Conservation (phyloP, 2,797 vertebrate genomes). For the Chrosomus eos region DNA sequence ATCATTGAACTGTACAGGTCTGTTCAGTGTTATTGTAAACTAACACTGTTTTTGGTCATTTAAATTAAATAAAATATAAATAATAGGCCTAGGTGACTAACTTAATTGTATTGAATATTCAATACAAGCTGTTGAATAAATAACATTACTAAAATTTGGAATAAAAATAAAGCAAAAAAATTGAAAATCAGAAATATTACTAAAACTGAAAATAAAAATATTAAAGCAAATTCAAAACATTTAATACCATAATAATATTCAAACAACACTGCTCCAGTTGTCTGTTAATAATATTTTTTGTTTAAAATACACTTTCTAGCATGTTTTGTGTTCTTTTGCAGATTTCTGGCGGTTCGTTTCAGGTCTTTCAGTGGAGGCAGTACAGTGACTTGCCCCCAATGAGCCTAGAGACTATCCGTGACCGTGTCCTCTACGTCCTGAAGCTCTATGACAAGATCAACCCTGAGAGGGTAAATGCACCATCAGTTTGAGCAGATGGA, state of each 20-base stretch:
- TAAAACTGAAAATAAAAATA: not conserved
- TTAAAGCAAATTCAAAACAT: not conserved
- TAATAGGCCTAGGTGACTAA: not conserved
- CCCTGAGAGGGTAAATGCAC: conserved; percentile 73
- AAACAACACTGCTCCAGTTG: not conserved
- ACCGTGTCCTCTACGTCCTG: conserved; percentile 79
- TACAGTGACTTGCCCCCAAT: conserved; percentile 74
- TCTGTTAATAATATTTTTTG: not conserved
- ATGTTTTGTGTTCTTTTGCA: not conserved
- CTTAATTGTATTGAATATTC: not conserved
- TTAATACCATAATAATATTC: not conserved
- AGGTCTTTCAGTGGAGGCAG: conserved; percentile 59
- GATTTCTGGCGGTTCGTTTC: conserved; percentile 16
- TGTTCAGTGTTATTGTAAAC: not conserved
- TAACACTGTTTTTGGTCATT: not conserved
- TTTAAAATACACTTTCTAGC: not conserved
- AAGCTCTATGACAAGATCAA: conserved; percentile 83
- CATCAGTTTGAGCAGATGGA: not conserved
- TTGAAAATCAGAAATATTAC: not conserved
- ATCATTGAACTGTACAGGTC: not conserved
- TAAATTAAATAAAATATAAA: not conserved
- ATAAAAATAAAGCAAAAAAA: not conserved
- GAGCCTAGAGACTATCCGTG: conserved; percentile 72
- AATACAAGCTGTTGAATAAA: not conserved
- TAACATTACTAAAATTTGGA: not conserved